A percentile compares a stretch with the other conserved stretches of the same genome.
Evolutionary conservation across 2,797 vertebrate genomes (phyloP).

Genomic region (Lepidocolaptes lacrymiger): DNA sequence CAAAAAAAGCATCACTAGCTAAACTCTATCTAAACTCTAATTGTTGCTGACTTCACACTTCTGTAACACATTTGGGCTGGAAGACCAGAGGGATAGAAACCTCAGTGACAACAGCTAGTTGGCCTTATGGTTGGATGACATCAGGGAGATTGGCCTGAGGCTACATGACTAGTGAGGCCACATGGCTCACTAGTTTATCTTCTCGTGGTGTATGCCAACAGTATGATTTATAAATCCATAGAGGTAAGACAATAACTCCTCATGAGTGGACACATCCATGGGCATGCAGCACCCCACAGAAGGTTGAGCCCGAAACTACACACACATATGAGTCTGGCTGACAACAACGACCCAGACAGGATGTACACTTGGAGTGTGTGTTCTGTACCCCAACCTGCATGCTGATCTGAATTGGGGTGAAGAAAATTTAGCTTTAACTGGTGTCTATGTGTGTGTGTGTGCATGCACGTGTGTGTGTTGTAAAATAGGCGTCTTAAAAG

Average conservation of each 20-base stretch:
- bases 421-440: neutral
- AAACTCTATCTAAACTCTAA: neutral
- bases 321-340: neutral
- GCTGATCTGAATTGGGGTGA: neutral
- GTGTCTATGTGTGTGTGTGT: neutral
- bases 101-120: neutral
- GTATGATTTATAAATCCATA: neutral
- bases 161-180: neutral
- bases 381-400: neutral
- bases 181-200: neutral
- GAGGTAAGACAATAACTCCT: neutral
- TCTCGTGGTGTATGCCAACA: neutral
- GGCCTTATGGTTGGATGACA: neutral
- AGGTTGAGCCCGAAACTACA: neutral
- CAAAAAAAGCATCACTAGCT: neutral
- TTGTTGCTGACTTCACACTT: neutral
- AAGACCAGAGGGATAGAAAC: neutral
- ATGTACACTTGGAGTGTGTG: neutral
- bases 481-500: neutral
- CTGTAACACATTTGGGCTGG: neutral
- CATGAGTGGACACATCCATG: neutral
- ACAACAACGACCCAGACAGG: neutral
- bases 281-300: neutral
- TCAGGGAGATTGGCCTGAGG: neutral
- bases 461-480: fast-evolving